Percentiles rank a stretch among this genome's conserved stretches.
phyloP scores from a whole-genome alignment of 2,888 invertebrate species.

The Aporophyla lueneburgensis region DNA sequence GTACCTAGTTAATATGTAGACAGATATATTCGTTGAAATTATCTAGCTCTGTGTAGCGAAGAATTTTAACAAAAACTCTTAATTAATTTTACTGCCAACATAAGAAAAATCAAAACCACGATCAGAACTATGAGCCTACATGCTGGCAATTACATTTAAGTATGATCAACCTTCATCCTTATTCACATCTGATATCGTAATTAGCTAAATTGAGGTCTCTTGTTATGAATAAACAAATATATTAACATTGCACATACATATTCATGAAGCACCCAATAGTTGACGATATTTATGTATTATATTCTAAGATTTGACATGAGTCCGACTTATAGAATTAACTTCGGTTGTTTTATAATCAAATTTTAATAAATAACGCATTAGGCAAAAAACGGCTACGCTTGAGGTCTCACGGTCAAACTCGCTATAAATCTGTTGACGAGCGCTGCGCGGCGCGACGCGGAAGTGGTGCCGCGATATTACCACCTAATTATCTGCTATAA shows the following conservation, averaged over 20 bases:
- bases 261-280: slow-evolving; percentile 79
- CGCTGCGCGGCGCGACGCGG: slow-evolving; percentile 77
- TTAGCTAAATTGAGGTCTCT: slow-evolving; percentile 77
- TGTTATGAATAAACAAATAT: slow-evolving; percentile 78
- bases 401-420: slow-evolving; percentile 89
- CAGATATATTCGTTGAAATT: background rate
- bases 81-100: slow-evolving; percentile 44
- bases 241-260: slow-evolving; percentile 77
- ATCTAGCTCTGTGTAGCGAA: slow-evolving; percentile 3
- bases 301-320: slow-evolving; percentile 80
- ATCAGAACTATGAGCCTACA: slow-evolving; percentile 48
- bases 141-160: slow-evolving; percentile 58
- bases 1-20: slow-evolving; percentile 8
- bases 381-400: slow-evolving; percentile 87
- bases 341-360: slow-evolving; percentile 85
- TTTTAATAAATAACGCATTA: slow-evolving; percentile 90
- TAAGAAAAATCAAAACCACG: slow-evolving; percentile 39
- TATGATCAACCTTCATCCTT: slow-evolving; percentile 68
- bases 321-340: slow-evolving; percentile 80
- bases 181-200: slow-evolving; percentile 73
- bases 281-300: slow-evolving; percentile 79
- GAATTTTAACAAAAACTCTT: slow-evolving; percentile 37
- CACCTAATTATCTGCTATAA: slow-evolving; percentile 80
- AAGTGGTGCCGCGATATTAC: slow-evolving; percentile 77
- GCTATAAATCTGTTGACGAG: slow-evolving; percentile 88